A percentile compares a stretch with the other conserved stretches of the same genome.
Conservation (phyloP, 92 coral and sea anemone genomes). For the Siderastrea siderea region DNA sequence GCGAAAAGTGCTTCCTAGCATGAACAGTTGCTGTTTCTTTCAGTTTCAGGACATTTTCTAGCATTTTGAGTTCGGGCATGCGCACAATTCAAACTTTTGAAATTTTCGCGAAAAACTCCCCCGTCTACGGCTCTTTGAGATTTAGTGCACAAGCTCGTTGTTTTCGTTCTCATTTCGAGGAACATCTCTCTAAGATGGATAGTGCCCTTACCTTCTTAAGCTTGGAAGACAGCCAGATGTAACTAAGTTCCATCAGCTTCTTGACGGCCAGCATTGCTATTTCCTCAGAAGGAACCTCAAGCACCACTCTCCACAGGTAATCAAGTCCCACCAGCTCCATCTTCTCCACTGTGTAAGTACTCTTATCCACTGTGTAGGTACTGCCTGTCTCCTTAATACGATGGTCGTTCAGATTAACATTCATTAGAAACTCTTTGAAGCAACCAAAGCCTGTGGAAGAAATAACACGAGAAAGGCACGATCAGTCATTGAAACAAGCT, state of each 20-base stretch:
- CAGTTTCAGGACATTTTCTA: too few relatives aligned
- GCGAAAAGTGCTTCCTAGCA: too few relatives aligned
- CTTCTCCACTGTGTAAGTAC: slow-evolving; percentile 80
- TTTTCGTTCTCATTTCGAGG: too few relatives aligned
- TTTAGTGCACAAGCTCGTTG: too few relatives aligned
- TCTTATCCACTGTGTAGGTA: slow-evolving; percentile 79
- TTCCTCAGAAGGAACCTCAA: slow-evolving; percentile 91
- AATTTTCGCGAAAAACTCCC: too few relatives aligned
- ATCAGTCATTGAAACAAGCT: too few relatives aligned
- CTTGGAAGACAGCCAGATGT: slow-evolving; percentile 87
- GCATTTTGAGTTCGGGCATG: too few relatives aligned
- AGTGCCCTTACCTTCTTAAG: slow-evolving; percentile 75
- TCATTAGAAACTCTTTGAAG: slow-evolving; percentile 84
- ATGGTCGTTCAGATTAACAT: slow-evolving; percentile 87
- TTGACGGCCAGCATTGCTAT: slow-evolving; percentile 87
- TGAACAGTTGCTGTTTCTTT: too few relatives aligned
- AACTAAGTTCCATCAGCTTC: slow-evolving; percentile 79
- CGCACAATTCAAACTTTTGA: too few relatives aligned
- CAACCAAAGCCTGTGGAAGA: slow-evolving; percentile 75
- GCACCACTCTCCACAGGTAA: slow-evolving; percentile 84
- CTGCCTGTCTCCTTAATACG: slow-evolving; percentile 77
- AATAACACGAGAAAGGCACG: too few relatives aligned
- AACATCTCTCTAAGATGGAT: not conserved
- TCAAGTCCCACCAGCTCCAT: slow-evolving; percentile 87
- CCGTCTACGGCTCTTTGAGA: too few relatives aligned